Percentiles rank a stretch among this genome's conserved stretches.
Conservation (phyloP, 2,888 invertebrate genomes). For the Caenorhabditis imperialis region DNA sequence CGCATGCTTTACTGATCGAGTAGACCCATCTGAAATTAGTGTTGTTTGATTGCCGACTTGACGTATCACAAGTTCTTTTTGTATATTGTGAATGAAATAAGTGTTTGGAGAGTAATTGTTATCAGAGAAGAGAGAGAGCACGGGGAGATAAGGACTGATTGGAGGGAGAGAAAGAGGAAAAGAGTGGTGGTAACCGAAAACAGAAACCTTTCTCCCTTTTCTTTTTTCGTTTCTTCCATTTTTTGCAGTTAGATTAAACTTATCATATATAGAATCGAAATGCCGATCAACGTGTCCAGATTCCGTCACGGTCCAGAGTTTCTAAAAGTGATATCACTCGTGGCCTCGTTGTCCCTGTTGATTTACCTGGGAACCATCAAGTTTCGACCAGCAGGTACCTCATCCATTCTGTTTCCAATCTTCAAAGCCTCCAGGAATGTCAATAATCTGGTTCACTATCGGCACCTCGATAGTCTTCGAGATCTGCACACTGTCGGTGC, state of each 20-base stretch:
- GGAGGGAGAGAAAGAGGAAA: too few relatives aligned
- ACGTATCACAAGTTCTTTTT: too few relatives aligned
- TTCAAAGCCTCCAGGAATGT: slow-evolving; percentile 44
- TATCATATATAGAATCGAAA: slow-evolving; percentile 8
- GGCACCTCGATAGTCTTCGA: slow-evolving; percentile 43
- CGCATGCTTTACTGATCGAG: too few relatives aligned
- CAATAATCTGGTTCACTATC: slow-evolving; percentile 51
- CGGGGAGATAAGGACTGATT: too few relatives aligned
- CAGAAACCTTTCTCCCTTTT: slow-evolving; percentile 7
- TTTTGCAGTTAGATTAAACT: not conserved
- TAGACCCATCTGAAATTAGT: too few relatives aligned
- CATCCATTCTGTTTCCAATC: not conserved
- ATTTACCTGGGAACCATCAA: slow-evolving; percentile 43
- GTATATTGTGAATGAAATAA: too few relatives aligned
- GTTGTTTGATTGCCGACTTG: slow-evolving; percentile 10
- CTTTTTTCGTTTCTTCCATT: not conserved
- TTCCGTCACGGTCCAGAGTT: slow-evolving; percentile 30
- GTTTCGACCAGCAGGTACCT: slow-evolving; percentile 41
- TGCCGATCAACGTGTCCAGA: slow-evolving; percentile 37
- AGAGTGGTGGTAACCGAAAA: slow-evolving; percentile 27
- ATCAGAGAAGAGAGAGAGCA: too few relatives aligned
- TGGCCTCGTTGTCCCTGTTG: slow-evolving; percentile 33
- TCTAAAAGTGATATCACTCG: slow-evolving; percentile 34
- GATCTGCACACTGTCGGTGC: slow-evolving; percentile 35
- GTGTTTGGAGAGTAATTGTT: too few relatives aligned